These are phyloP conservation scores for Palythoa grandiflora DNA, from an alignment of 92 coral and sea anemone genomes.

Conservation along the genomic window DNA sequence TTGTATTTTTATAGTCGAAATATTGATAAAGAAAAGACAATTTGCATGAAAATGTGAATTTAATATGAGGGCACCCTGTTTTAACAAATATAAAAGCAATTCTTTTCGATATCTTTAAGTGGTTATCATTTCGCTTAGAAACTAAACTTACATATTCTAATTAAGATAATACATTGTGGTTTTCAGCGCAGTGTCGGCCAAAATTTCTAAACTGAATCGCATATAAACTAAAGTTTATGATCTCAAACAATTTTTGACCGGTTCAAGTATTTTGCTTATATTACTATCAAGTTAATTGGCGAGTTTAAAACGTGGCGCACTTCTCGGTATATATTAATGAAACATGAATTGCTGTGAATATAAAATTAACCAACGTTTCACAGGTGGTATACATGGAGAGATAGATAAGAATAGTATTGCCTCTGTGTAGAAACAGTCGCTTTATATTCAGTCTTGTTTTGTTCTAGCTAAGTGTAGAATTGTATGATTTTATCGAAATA, in stretches of 20 bases:
- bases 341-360: constrained; percentile 3
- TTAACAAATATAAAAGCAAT: background rate
- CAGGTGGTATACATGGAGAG: constrained; percentile 33
- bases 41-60: background rate
- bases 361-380: constrained; percentile 1
- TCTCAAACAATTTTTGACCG: background rate
- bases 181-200: background rate
- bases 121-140: constrained; percentile 18
- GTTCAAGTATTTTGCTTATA: background rate
- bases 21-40: background rate
- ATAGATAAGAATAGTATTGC: background rate
- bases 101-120: background rate
- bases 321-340: background rate
- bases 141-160: constrained; percentile 13
- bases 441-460: background rate
- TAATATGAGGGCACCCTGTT: background rate
- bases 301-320: background rate
- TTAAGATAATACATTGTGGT: constrained; percentile 11
- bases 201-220: background rate
- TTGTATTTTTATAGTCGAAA: background rate
- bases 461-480: background rate
- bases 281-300: background rate
- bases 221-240: background rate
- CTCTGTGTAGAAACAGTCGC: background rate
- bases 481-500: background rate